These are phyloP conservation scores for Dicentrarchus labrax DNA, from an alignment of 2,113 vertebrate species.

Conservation along the genomic window DNA sequence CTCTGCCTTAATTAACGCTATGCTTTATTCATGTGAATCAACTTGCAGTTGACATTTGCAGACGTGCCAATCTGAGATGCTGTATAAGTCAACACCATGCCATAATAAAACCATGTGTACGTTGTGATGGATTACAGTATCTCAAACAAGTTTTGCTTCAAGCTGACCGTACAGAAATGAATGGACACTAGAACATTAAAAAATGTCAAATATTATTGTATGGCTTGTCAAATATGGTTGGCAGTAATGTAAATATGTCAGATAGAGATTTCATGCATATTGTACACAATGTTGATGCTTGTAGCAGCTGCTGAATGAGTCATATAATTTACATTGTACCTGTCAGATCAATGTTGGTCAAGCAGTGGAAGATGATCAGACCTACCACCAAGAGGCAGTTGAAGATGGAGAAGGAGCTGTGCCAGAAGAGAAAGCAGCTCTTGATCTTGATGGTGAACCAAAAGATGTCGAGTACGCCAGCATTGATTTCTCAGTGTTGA, in stretches of 20 bases:
- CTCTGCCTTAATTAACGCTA: too few species aligned
- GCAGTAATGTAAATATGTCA: not conserved
- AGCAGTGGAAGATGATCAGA: conserved; percentile 33
- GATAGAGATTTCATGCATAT: not conserved
- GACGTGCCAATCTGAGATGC: too few species aligned
- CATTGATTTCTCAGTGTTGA: conserved; percentile 75
- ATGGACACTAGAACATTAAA: not conserved
- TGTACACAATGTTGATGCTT: not conserved
- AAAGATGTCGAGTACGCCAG: conserved; percentile 74
- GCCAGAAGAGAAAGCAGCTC: too few species aligned
- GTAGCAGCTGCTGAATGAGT: not conserved
- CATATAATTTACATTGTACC: not conserved
- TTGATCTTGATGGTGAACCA: not conserved
- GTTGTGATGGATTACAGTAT: not conserved
- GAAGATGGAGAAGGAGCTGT: too few species aligned
- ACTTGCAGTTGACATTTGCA: too few species aligned
- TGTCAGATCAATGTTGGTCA: conserved; percentile 44
- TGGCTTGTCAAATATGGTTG: not conserved
- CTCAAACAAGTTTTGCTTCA: not conserved
- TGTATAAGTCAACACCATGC: too few species aligned
- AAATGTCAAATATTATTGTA: not conserved
- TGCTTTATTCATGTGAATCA: too few species aligned
- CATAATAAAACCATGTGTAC: not conserved
- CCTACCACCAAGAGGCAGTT: not conserved
- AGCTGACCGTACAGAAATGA: not conserved